Evolutionary conservation across 1,140 invertebrate species (phyloP), one percentile per base, ranked within the genome.

Genomic region (Heliothis virescens): DNA sequence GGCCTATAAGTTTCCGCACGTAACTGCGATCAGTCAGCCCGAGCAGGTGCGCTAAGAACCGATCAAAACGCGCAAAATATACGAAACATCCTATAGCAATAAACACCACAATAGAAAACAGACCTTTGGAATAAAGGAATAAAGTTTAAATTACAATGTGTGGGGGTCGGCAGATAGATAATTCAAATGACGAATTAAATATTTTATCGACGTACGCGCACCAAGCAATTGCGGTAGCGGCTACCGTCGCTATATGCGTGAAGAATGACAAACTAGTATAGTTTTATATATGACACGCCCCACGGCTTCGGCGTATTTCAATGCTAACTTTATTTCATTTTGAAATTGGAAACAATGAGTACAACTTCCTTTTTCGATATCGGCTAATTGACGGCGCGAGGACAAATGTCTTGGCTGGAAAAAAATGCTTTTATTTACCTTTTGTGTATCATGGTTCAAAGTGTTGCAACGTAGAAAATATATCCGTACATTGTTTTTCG

Each of bases 251-350:
- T 84, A 81, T 85, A 91, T 91, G 89, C 83, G 83, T 83, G 67
- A 84, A 74, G 89, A 91, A 91, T 91, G 89, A 86, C 81, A 91
- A 91, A 88, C 84, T 82, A 78, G 79, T 82, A 55, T 62, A 76
- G 74, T 76, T 76, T 76, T 62, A 48, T 18, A 76, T 59, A 12
- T 63, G 48, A 76, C 60, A 65, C 74, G 50, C 59, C 59, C 41
- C 60, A 41, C 60, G 74, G 48, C 47, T 52, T 21, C 48, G 41
- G 48, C 21, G 63, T 16, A 62, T 52, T 18, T 50, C 47, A 29
- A 69, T 21, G 5, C 9, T 34, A 53, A 50, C 69, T 55, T 72
- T 72, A 72, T 69, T 52, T 69, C 18, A 69, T 69, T 53, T 69
- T 48, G 18, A 21, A 69, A 65, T 65, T 65, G 65, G 26, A 69